Percentiles rank a stretch among this genome's conserved stretches.
These are phyloP conservation scores for Craniophora ligustri DNA, from an alignment of 2,888 invertebrate genomes.

Conservation along the genomic window DNA sequence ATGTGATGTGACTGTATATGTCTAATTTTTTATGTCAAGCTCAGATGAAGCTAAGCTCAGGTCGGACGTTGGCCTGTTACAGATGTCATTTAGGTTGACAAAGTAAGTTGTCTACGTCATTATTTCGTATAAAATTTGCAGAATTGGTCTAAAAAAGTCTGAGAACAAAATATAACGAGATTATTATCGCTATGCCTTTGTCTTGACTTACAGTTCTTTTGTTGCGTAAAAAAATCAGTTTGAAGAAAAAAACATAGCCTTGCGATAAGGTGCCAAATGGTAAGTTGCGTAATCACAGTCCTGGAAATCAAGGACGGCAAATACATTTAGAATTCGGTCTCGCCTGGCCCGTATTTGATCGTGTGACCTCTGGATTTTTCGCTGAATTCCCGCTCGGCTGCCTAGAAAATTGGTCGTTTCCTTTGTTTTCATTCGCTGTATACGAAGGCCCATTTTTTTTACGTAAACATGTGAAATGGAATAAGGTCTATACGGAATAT, in stretches of 20 bases:
- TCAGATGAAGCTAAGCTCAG: too few species aligned
- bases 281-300: constrained; percentile 3
- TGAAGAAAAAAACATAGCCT: not conserved
- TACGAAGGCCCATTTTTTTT: not conserved
- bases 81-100: too few species aligned
- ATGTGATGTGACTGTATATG: too few species aligned
- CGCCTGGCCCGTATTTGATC: constrained; percentile 1
- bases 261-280: constrained; percentile 24
- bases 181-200: too few species aligned
- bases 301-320: constrained; percentile 9
- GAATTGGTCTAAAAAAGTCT: too few species aligned
- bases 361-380: constrained; percentile 18
- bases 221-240: too few species aligned
- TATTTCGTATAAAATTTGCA: too few species aligned
- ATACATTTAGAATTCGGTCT: constrained; percentile 11
- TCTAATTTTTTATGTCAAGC: too few species aligned
- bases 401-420: constrained; percentile 6
- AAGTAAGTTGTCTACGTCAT: too few species aligned
- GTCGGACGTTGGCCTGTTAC: too few species aligned
- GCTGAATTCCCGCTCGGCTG: constrained; percentile 1
- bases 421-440: constrained; percentile 9
- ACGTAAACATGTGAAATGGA: not conserved
- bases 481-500: not conserved
- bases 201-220: too few species aligned
- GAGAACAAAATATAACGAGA: too few species aligned